phyloP scores from a whole-genome alignment of 1,140 invertebrate species.

The Condylostylus longicornis region DNA sequence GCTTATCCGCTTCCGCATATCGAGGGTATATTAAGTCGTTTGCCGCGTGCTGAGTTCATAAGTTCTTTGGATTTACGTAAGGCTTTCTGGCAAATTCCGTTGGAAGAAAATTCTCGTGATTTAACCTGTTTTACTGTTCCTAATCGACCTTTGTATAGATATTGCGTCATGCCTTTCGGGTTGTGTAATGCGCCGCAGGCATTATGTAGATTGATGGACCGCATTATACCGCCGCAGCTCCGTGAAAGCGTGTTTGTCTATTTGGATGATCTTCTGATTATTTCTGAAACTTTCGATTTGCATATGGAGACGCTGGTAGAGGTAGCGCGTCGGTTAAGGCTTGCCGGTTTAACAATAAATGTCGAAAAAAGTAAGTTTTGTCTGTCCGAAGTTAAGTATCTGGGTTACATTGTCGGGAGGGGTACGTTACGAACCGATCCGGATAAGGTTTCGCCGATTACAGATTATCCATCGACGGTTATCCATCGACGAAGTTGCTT shows the following conservation, averaged over 20 bases:
- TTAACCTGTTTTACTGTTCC: constrained; percentile 33
- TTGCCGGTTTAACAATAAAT: constrained; percentile 13
- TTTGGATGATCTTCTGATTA: constrained; percentile 9
- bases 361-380: constrained; percentile 15
- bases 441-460: constrained; percentile 8
- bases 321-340: constrained; percentile 1
- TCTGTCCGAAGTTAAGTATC: constrained; percentile 12
- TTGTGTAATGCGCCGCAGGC: constrained; percentile 10
- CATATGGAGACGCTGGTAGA: background rate
- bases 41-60: constrained; percentile 12
- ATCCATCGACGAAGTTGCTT: too few species aligned
- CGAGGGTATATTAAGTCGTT: constrained; percentile 8
- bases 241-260: constrained; percentile 10
- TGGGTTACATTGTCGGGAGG: constrained; percentile 16
- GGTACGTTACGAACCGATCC: constrained; percentile 4
- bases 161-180: constrained; percentile 12
- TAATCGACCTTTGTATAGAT: constrained; percentile 21
- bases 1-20: constrained; percentile 19
- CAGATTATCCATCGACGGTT: constrained; percentile 11
- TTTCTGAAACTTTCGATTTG: constrained; percentile 5
- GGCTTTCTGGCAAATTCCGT: constrained; percentile 26
- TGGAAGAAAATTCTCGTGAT: constrained; percentile 13
- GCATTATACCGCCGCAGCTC: constrained; percentile 28
- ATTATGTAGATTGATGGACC: constrained; percentile 9
- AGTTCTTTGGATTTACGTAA: constrained; percentile 8